These are phyloP conservation scores for Lycocerus yunnanus DNA, from an alignment of 2,888 invertebrate genomes.

Conservation along the genomic window DNA sequence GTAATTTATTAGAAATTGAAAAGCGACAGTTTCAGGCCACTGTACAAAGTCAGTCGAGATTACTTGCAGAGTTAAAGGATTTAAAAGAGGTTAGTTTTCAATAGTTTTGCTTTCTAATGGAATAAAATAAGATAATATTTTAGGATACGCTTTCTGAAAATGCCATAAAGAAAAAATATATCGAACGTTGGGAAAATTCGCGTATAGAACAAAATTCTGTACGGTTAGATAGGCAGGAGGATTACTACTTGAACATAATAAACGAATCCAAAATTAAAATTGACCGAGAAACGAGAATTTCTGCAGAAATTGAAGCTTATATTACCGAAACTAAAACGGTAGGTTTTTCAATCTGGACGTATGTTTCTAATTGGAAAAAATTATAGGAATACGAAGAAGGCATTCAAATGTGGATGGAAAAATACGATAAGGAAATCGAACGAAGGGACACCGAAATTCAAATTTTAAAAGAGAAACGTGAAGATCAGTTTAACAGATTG, in stretches of 20 bases:
- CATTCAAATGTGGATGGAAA: conserved; percentile 51
- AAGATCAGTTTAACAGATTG: conserved; percentile 41
- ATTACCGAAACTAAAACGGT: conserved; percentile 44
- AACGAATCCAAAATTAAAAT: conserved; percentile 44
- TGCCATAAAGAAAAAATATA: conserved; percentile 43
- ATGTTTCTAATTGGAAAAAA: not conserved
- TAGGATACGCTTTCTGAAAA: conserved; percentile 46
- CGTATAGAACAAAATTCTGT: conserved; percentile 51
- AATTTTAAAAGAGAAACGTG: conserved; percentile 50
- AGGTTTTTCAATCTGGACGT: not conserved
- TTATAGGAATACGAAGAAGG: conserved; percentile 49
- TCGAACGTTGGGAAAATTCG: conserved; percentile 50
- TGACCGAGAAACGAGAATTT: conserved; percentile 50
- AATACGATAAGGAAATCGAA: conserved; percentile 51
- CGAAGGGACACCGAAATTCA: conserved; percentile 49
- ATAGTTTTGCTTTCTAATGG: not conserved
- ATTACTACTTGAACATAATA: conserved; percentile 43
- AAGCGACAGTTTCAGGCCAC: conserved; percentile 26
- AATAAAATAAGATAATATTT: conserved; percentile 6
- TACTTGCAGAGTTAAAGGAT: conserved; percentile 46
- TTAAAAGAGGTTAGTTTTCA: conserved; percentile 39
- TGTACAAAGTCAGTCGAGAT: conserved; percentile 34
- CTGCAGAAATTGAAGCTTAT: conserved; percentile 49
- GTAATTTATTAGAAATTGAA: conserved; percentile 36
- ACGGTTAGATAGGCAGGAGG: conserved; percentile 42